These are phyloP conservation scores for Diarsia rubi DNA, from an alignment of 2,888 invertebrate species.

Conservation along the genomic window DNA sequence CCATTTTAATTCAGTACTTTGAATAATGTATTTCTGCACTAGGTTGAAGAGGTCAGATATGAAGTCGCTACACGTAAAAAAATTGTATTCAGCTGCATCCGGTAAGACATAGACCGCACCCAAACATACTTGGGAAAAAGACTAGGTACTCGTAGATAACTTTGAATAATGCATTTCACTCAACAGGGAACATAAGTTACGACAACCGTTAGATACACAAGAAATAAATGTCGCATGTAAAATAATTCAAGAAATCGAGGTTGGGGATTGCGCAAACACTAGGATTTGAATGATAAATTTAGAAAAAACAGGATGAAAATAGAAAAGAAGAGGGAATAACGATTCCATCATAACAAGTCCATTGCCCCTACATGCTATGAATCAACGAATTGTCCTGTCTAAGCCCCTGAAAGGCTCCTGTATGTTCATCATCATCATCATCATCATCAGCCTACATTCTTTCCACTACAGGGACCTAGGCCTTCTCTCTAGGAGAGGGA, in stretches of 20 bases:
- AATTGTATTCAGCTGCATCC: neutral
- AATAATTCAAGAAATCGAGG: slow-evolving; percentile 29
- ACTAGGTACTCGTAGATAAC: neutral
- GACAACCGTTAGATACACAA: slow-evolving; percentile 7
- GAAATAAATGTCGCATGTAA: neutral
- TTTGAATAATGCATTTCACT: slow-evolving; percentile 28
- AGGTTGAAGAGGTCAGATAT: too few species aligned
- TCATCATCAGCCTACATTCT: too few species aligned
- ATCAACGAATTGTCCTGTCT: slow-evolving; percentile 3
- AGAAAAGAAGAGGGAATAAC: neutral
- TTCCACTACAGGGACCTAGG: too few species aligned
- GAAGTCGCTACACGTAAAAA: too few species aligned
- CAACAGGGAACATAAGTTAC: neutral
- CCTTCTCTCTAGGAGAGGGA: too few species aligned
- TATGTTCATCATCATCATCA: too few species aligned
- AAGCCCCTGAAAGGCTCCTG: neutral
- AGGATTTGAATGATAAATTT: slow-evolving; percentile 18
- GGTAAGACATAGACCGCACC: neutral
- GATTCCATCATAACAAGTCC: neutral
- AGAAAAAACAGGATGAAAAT: neutral
- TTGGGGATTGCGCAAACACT: slow-evolving; percentile 5
- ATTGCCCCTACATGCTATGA: slow-evolving; percentile 14
- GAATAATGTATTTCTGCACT: slow-evolving; percentile 17
- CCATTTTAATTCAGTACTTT: slow-evolving; percentile 10
- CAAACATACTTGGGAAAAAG: neutral